These are phyloP conservation scores for Manduca sexta DNA, from an alignment of 1,140 invertebrate genomes.

Conservation along the genomic window DNA sequence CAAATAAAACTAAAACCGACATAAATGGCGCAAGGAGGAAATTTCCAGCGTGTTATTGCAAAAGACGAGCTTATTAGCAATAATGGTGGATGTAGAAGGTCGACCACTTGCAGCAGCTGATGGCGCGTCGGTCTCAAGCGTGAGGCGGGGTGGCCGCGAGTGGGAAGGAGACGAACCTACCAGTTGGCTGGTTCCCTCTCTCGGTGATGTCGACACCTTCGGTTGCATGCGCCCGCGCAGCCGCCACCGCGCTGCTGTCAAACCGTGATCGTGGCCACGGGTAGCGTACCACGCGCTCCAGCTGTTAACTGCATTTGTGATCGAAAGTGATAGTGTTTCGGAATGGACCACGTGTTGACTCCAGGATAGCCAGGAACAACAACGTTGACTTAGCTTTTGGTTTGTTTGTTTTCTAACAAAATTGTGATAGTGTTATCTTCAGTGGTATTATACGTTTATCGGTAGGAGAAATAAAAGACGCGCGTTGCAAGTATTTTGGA, in stretches of 20 bases:
- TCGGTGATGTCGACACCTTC: constrained; percentile 52
- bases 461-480: too few species aligned
- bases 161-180: constrained; percentile 31
- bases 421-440: neutral
- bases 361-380: constrained; percentile 6
- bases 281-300: constrained; percentile 6
- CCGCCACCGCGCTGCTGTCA: constrained; percentile 8
- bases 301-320: constrained; percentile 37
- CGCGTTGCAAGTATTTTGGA: too few species aligned
- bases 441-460: too few species aligned
- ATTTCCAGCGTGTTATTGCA: constrained; percentile 41
- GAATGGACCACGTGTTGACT: constrained; percentile 5
- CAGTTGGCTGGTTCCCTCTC: constrained; percentile 32
- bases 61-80: constrained; percentile 59
- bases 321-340: constrained; percentile 49
- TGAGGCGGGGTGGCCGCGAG: constrained; percentile 3
- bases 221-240: constrained; percentile 47
- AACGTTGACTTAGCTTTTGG: constrained; percentile 17
- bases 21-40: constrained; percentile 36
- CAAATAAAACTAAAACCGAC: neutral
- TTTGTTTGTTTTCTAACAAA: constrained; percentile 20
- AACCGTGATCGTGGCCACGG: constrained; percentile 2
- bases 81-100: constrained; percentile 60
- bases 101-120: constrained; percentile 39
- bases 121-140: constrained; percentile 24